Evolutionary conservation across 1,140 invertebrate species (phyloP).

Genomic region (Archegozetes longisetosus): DNA sequence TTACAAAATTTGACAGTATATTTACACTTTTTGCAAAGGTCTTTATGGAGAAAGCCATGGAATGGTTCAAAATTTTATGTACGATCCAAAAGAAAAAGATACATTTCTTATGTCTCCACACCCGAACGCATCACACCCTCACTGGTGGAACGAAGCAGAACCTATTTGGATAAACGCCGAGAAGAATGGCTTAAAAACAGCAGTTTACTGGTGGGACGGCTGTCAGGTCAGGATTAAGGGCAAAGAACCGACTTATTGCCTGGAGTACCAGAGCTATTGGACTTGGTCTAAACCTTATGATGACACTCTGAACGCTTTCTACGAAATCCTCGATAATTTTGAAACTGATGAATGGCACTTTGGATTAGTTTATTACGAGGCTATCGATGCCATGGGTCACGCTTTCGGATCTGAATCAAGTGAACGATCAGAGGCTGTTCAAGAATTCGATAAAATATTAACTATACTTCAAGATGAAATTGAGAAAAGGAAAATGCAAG

Average conservation of each 20-base stretch:
- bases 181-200: constrained; percentile 23
- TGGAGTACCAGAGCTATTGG: constrained; percentile 17
- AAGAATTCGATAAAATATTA: constrained; percentile 20
- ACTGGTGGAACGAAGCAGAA: constrained; percentile 28
- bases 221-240: constrained; percentile 27
- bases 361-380: constrained; percentile 19
- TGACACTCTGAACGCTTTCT: constrained; percentile 14
- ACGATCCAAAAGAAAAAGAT: constrained; percentile 23
- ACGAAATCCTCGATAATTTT: constrained; percentile 17
- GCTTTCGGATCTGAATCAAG: constrained; percentile 18
- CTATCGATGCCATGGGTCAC: constrained; percentile 23
- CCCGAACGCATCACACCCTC: constrained; percentile 21
- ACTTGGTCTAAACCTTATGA: constrained; percentile 16
- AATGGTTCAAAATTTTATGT: constrained; percentile 29
- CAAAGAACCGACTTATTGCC: constrained; percentile 23
- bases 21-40: constrained; percentile 23
- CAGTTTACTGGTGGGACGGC: constrained; percentile 28
- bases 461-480: constrained; percentile 19
- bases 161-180: constrained; percentile 28
- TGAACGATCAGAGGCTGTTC: constrained; percentile 15
- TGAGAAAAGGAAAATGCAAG: constrained; percentile 15
- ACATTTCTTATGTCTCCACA: constrained; percentile 26
- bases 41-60: constrained; percentile 27
- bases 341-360: constrained; percentile 18
- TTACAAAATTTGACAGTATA: background rate